Evolutionary conservation across 2,888 invertebrate genomes (phyloP), one percentile per base, ranked within the genome.

Genomic region (Muschampia plurimacula): DNA sequence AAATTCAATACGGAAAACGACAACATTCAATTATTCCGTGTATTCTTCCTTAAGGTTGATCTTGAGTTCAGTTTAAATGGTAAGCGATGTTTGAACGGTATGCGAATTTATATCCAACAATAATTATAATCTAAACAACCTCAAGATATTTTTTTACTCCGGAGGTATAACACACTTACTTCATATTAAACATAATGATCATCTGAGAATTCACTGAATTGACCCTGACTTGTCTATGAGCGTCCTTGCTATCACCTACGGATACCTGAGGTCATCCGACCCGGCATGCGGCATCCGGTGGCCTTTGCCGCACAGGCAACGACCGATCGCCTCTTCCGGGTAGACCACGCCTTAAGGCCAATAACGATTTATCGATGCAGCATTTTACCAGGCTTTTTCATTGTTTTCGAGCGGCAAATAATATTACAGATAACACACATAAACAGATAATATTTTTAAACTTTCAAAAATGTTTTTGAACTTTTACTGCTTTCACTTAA

Each of bases 211-310:
- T 66, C 46, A 59, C 46, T 64, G 12, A 28, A 49, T 65, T 75
- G 79, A 71, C 80, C 80, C 69, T 81, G 82, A 79, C 79, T 81
- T 75, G 76, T 77, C 74, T 75, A 72, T 77, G 72, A 63, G 44
- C 77, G 82, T 80, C 83, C 83, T 83, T 82, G 82, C 81, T 81
- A 79, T 82, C 81, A 79, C 81, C 77, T 73, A 74, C 75, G 76
- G 77, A 78, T 73, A 72, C 63, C 72, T 74, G 77, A 80, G 80
- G 80, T 74, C 67, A 44, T 44, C 69, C 52, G 77, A 75, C 71
- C 79, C 74, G 75, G 76, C 76, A 75, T 76, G 76, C 74, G 74
- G 69, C 76, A 75, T 77, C 77, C 75, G 74, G 69, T 75, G 81
- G 78, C 81, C 80, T 77, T 74, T 41, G 32, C 49, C 66, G 71